These are phyloP conservation scores for Mola mola DNA, from an alignment of 2,113 vertebrate genomes.

Conservation along the genomic window DNA sequence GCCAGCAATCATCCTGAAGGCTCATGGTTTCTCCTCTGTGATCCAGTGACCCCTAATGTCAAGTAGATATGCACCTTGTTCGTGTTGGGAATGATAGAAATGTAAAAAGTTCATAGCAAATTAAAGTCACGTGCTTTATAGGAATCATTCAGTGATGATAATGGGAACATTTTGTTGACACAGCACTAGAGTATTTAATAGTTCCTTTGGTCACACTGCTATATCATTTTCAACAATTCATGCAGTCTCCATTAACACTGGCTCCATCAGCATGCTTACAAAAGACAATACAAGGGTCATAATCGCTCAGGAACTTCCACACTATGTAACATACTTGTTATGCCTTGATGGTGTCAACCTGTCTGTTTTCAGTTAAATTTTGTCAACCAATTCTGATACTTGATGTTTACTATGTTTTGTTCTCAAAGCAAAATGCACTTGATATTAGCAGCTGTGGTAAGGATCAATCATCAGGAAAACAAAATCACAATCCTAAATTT, in stretches of 20 bases:
- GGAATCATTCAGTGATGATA: conserved; percentile 40
- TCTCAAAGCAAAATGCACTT: conserved; percentile 79
- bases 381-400: conserved; percentile 80
- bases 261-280: conserved; percentile 68
- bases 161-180: conserved; percentile 61
- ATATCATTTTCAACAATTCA: conserved; percentile 59
- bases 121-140: conserved; percentile 38
- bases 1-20: conserved; percentile 44
- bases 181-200: conserved; percentile 49
- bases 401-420: conserved; percentile 83
- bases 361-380: conserved; percentile 81
- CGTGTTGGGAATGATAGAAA: conserved; percentile 20
- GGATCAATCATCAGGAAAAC: conserved; percentile 24
- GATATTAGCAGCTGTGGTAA: conserved; percentile 84
- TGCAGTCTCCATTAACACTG: conserved; percentile 67
- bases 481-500: not conserved
- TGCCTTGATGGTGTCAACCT: conserved; percentile 79
- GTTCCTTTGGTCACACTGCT: conserved; percentile 35
- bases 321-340: conserved; percentile 70
- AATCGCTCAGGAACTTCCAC: conserved; percentile 54
- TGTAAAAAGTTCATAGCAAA: conserved; percentile 35
- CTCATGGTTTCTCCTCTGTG: conserved; percentile 32
- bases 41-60: conserved; percentile 49
- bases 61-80: conserved; percentile 43
- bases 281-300: conserved; percentile 51